A percentile compares a stretch with the other conserved stretches of the same genome.
These are phyloP conservation scores for Microplitis manilae DNA, from an alignment of 2,888 invertebrate genomes.

Conservation along the genomic window DNA sequence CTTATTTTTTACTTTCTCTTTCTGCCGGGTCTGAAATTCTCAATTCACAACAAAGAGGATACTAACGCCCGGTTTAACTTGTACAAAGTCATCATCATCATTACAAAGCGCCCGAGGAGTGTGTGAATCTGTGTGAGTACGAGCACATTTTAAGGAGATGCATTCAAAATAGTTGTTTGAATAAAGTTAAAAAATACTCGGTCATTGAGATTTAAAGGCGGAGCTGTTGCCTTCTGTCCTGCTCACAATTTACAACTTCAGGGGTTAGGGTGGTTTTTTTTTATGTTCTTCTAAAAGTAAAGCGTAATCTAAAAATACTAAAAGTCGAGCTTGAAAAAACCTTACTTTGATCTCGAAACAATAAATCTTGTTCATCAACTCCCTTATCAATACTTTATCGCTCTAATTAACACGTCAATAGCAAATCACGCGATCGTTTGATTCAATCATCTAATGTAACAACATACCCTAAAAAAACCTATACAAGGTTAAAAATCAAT, in stretches of 20 bases:
- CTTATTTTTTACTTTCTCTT: background rate
- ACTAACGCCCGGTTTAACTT: conserved; percentile 26
- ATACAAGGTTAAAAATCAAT: background rate
- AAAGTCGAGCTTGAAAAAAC: no score
- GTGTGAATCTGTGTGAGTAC: background rate
- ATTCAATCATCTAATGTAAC: background rate
- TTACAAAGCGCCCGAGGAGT: background rate
- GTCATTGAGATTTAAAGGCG: background rate
- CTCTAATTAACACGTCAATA: background rate
- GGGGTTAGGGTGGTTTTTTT: background rate
- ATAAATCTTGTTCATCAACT: background rate
- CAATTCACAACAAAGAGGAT: background rate
- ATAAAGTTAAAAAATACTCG: conserved; percentile 7
- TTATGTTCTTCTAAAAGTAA: background rate
- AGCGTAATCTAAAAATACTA: no score
- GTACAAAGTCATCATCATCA: conserved; percentile 5
- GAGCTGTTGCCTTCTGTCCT: conserved; percentile 4
- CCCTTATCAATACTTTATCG: background rate
- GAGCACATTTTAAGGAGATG: conserved; percentile 8
- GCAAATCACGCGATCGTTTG: background rate
- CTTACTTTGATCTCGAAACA: background rate
- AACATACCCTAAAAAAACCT: background rate
- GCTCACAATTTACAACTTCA: conserved; percentile 19
- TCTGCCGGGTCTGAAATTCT: background rate
- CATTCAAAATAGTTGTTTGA: conserved; percentile 20